Evolutionary conservation across 1,140 invertebrate genomes (phyloP).

Genomic region (Cydia fagiglandana): DNA sequence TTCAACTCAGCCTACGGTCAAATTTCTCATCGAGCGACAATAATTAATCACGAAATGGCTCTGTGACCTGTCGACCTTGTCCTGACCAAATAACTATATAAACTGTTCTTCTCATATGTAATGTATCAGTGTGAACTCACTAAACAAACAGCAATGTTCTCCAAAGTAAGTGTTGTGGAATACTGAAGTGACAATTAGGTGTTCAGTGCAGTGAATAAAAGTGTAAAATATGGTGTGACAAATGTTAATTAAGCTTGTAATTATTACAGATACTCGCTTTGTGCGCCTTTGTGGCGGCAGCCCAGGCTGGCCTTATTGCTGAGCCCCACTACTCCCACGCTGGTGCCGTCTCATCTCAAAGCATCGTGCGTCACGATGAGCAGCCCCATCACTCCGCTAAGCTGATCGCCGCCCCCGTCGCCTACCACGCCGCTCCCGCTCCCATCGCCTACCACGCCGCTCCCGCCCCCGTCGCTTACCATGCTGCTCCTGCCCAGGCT

Average conservation of each 20-base stretch:
- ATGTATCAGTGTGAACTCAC: constrained; percentile 14
- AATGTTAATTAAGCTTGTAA: constrained; percentile 10
- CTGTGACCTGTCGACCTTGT: constrained; percentile 31
- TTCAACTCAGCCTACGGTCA: constrained; percentile 17
- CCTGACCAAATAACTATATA: constrained; percentile 22
- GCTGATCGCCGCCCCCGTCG: constrained; percentile 36
- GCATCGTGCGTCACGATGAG: constrained; percentile 39
- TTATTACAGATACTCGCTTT: constrained; percentile 53
- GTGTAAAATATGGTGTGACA: constrained; percentile 15
- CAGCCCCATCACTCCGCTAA: constrained; percentile 19
- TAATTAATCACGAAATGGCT: constrained; percentile 26
- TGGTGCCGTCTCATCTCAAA: constrained; percentile 50
- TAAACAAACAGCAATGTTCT: constrained; percentile 40
- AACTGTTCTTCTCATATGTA: not conserved
- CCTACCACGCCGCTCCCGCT: constrained; percentile 40
- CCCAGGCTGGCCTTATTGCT: constrained; percentile 55
- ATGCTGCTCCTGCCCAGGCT: constrained; percentile 44
- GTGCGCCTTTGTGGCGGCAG: constrained; percentile 54
- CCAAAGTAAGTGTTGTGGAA: constrained; percentile 42
- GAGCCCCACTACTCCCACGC: constrained; percentile 55
- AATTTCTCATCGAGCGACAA: constrained; percentile 25
- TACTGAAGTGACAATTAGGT: not conserved
- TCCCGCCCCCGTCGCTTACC: constrained; percentile 41
- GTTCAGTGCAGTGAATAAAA: constrained; percentile 13
- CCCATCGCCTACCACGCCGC: constrained; percentile 49